Base-by-base conservation (phyloP, 1,140 invertebrate species). In the Aphelinus atriplicis region DNA sequence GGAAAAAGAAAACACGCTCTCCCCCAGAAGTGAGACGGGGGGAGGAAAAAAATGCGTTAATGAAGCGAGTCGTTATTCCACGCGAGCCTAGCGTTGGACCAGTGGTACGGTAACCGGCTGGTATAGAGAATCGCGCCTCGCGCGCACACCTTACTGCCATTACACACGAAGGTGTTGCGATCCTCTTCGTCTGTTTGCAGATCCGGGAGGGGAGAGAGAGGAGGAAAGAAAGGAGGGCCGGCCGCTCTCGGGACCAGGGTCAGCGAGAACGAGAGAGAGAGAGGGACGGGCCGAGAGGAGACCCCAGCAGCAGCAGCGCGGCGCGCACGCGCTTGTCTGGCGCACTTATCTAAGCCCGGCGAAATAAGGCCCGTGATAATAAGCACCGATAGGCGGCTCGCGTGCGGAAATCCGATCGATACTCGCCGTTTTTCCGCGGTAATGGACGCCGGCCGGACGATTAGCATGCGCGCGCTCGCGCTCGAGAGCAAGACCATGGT, bases 171-270 rank as follows among this genome's bases (percentile, higher is more conserved):
- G 80, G 80, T 79, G 80, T 80, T 81, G 80, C 78, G 78, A 76
- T 79, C 78, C 80, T 82, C 81, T 80, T 80, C 78, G 79, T 78
- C 82, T 79, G 77, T 78, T 82, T 84, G 80, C 78, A 26, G 26
- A 81, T 80, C 79, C 78, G 78, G 76, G 78, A 81, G 80, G 79
- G 79, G 55, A 46, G 74, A 53, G 50, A 57, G 61, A 64, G 9
- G 51, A 67, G 60, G 61, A 58, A 75, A 58, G 50, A 71, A 71
- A 71, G 58, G 64, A 64, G 53, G 71, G 65, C 73, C 58, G 2
- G 62, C 7, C 1, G 64, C n/a, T 26, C 10, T 6, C 0, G n/a
- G 10, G n/a, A 53, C 71, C 72, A 69, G 67, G 73, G 73, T 75
- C 66, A 65, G 26, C 73, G 26, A 26, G 26, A 26, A 26, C 60